Evolutionary conservation across 92 coral and sea anemone species (phyloP), one percentile per base, ranked within the genome.

Genomic region (Palythoa grandis): DNA sequence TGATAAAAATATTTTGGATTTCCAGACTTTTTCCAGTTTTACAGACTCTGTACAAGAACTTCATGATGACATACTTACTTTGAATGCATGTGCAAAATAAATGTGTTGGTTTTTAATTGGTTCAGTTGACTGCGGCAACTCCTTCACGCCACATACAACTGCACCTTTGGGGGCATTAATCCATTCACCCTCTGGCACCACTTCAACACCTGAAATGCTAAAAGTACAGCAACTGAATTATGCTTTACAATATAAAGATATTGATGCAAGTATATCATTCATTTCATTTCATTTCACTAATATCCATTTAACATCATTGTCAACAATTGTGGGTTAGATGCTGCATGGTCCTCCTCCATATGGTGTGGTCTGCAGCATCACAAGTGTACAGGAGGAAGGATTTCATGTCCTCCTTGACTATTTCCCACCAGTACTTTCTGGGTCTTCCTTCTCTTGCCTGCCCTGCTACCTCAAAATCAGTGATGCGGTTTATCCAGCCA

Each of bases 1-100:
- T 29, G 35, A 29, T 29, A 29, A 29, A 29, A 11, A 29, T 29
- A 29, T 29, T 29, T 29, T 29, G 35, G 1, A 29, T 29, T 29
- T 29, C 35, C 35, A 29, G 35, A 29, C 35, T 29, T 29, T 29
- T 29, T 29, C 35, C 35, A 29, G 35, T 29, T 29, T 29, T 29
- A 0, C 35, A 29, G 35, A 29, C n/a, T n/a, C n/a, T n/a, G n/a
- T n/a, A n/a, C n/a, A 3, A 58, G 17, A 58, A 20, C 19, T 58
- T 58, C 16, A 58, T 29, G 0, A 29, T 1, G 1, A 6, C 11
- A 14, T 14, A 58, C 65, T 58, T 60, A 93, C 98, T 93, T 95
- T 95, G 63, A 89, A 95, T 8, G 96, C 96, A 93, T 95, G 98
- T 60, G 95, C 98, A 91, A 95, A 95, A 89, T 83, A 95, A 14